A percentile compares a stretch with the other conserved stretches of the same genome.
phyloP scores from a whole-genome alignment of 2,113 vertebrate genomes.

The Noturus placidus region DNA sequence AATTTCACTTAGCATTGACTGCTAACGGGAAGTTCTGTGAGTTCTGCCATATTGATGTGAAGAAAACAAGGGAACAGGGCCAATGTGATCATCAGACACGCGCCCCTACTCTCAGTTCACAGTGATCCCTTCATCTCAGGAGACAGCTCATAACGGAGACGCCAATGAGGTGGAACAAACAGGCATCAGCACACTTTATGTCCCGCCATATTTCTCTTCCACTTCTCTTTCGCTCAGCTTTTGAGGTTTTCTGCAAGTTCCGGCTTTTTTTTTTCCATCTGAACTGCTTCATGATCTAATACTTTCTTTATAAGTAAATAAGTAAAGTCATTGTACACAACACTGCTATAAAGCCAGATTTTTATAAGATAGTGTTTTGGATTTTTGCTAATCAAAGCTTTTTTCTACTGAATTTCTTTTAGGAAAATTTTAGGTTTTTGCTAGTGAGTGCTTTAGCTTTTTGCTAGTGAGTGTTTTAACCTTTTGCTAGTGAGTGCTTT shows the following conservation, averaged over 20 bases:
- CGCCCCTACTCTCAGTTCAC: conserved; percentile 1
- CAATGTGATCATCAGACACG: conserved; percentile 1
- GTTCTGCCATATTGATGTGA: neutral
- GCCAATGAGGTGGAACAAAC: conserved; percentile 17
- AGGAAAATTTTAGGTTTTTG: neutral
- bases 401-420: neutral
- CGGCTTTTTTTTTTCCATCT: neutral
- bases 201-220: neutral
- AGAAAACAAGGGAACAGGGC: conserved; percentile 9
- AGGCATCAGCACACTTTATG: neutral
- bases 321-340: too few species aligned
- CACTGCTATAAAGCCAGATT: too few species aligned
- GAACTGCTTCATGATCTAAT: neutral
- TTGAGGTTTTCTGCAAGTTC: neutral
- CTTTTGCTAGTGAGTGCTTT: neutral
- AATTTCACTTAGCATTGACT: neutral
- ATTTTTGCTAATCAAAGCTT: neutral
- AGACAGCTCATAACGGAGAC: conserved; percentile 16
- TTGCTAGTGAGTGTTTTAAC: neutral
- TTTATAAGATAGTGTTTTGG: neutral
- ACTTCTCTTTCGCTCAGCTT: neutral
- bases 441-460: neutral
- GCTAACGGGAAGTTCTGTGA: neutral
- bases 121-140: conserved; percentile 9
- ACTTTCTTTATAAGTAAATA: too few species aligned